Evolutionary conservation across 2,888 invertebrate species (phyloP).

Genomic region (Geotrupes spiniger): DNA sequence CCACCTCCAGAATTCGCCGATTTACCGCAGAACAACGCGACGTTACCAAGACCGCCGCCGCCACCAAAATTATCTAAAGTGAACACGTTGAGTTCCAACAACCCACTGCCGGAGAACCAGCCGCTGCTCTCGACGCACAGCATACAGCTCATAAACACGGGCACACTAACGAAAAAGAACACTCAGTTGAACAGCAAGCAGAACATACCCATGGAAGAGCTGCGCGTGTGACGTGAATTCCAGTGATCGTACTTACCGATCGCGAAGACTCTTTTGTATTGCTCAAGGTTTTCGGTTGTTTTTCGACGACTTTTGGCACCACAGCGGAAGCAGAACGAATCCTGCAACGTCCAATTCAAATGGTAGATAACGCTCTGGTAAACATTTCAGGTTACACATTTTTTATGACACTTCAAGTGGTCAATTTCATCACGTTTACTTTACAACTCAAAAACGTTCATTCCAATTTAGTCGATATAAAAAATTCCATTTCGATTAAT

Average conservation of each 20-base stretch:
- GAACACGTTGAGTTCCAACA: constrained; percentile 56
- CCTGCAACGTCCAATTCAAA: too few relatives aligned
- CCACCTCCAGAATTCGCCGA: constrained; percentile 84
- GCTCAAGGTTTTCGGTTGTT: constrained; percentile 26
- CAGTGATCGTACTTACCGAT: constrained; percentile 8
- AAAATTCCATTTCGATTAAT: too few relatives aligned
- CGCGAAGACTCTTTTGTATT: constrained; percentile 30
- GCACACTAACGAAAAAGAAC: constrained; percentile 74
- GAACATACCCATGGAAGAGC: constrained; percentile 70
- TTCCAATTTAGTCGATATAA: too few relatives aligned
- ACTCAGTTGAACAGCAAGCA: constrained; percentile 62
- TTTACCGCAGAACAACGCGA: constrained; percentile 67
- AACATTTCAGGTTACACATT: too few relatives aligned
- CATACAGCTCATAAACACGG: constrained; percentile 75
- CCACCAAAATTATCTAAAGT: constrained; percentile 64
- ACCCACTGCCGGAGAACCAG: constrained; percentile 64
- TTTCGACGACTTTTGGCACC: background rate
- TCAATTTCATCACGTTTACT: too few relatives aligned
- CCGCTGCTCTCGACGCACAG: constrained; percentile 72
- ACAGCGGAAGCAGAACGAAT: too few relatives aligned
- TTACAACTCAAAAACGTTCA: too few relatives aligned
- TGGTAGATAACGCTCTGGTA: too few relatives aligned
- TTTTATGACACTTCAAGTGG: too few relatives aligned
- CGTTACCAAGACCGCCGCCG: constrained; percentile 70
- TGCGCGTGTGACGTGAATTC: constrained; percentile 72